Conservation (phyloP, 2,113 vertebrate genomes). For the Damaliscus lunatus region DNA sequence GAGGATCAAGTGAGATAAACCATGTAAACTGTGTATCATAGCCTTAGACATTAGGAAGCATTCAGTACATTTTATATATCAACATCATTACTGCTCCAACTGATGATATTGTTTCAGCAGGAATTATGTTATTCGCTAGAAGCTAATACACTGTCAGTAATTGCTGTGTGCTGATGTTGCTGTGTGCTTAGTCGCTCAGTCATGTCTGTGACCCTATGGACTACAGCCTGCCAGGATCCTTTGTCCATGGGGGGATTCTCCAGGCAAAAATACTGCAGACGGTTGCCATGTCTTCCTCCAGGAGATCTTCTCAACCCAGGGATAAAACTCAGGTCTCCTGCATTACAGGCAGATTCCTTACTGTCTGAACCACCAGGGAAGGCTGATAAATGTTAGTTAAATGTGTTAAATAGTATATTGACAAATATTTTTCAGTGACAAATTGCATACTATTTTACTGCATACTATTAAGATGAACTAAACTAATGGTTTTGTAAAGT, state of each 20-base stretch:
- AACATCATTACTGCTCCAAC: background rate
- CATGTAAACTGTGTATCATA: background rate
- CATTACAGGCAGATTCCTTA: background rate
- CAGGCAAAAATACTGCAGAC: background rate
- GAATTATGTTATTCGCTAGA: background rate
- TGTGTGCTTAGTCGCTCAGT: background rate
- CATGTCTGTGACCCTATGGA: background rate
- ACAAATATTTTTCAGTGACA: background rate
- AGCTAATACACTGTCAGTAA: background rate
- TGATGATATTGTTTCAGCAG: background rate
- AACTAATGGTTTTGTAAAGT: background rate
- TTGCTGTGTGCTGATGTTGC: background rate
- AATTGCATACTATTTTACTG: background rate
- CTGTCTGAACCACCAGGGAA: background rate
- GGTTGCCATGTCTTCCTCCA: background rate
- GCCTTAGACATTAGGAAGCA: background rate
- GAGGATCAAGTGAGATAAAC: background rate
- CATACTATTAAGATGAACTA: background rate
- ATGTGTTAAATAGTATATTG: background rate
- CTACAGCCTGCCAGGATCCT: background rate
- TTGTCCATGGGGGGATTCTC: background rate
- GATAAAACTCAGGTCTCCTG: background rate
- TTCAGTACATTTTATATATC: background rate
- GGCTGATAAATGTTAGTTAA: background rate
- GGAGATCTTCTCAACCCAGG: background rate